Percentiles rank a stretch among this genome's conserved stretches.
phyloP scores from a whole-genome alignment of 2,888 invertebrate species.

The Alviniconcha strummeri region DNA sequence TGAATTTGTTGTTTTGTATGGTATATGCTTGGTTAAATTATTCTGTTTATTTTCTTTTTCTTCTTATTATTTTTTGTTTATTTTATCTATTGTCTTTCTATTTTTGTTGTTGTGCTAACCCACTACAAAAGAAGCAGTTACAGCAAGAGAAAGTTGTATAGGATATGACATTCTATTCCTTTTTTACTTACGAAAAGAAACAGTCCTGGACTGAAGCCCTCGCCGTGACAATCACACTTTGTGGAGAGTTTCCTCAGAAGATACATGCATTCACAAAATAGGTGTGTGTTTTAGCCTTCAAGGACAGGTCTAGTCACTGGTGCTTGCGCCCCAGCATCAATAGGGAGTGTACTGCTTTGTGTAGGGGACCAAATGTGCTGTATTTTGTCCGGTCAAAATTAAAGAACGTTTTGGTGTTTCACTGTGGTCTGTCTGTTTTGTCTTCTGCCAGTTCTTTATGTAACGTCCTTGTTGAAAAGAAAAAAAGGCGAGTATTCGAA shows the following conservation, averaged over 20 bases:
- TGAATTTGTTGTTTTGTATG: background rate
- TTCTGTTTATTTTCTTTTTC: background rate
- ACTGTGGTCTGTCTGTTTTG: slow-evolving; percentile 14
- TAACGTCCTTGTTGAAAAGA: too few relatives aligned
- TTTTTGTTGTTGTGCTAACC: background rate
- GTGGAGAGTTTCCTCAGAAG: background rate
- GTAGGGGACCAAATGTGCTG: slow-evolving; percentile 31
- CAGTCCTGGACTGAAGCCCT: slow-evolving; percentile 16
- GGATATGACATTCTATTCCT: too few relatives aligned
- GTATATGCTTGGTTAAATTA: background rate
- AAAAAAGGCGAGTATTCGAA: too few relatives aligned
- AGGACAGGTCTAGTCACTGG: slow-evolving; percentile 23
- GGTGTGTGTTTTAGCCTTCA: background rate
- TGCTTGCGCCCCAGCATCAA: background rate
- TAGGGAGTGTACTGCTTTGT: slow-evolving; percentile 28
- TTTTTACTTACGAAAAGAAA: background rate
- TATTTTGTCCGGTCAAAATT: slow-evolving; percentile 20
- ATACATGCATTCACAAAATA: background rate
- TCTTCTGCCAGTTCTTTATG: background rate
- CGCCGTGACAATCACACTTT: slow-evolving; percentile 22
- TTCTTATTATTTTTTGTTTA: background rate
- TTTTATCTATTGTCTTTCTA: background rate
- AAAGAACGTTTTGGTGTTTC: slow-evolving; percentile 11
- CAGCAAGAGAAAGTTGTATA: too few relatives aligned
- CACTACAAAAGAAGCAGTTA: too few relatives aligned